Percentiles rank a stretch among this genome's conserved stretches.
phyloP scores from a whole-genome alignment of 2,113 vertebrate genomes.

The Psammodynastes pulverulentus region DNA sequence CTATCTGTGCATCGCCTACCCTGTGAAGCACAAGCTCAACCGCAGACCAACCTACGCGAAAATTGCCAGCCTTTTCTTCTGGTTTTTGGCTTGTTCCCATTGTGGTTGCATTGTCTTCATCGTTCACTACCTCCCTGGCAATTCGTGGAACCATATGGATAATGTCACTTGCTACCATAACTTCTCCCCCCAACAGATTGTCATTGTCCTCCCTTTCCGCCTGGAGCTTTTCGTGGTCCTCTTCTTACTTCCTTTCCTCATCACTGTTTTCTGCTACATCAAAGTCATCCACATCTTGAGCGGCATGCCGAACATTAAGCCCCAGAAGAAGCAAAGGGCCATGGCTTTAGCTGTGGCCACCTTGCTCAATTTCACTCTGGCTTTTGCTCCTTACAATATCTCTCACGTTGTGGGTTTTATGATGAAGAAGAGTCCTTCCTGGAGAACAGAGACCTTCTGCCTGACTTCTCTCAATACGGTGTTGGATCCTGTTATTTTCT shows the following conservation, averaged over 20 bases:
- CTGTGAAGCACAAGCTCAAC: conserved; percentile 79
- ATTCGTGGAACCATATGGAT: conserved; percentile 65
- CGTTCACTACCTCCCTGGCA: conserved; percentile 54
- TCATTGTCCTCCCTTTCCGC: conserved; percentile 38
- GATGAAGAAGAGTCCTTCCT: conserved; percentile 52
- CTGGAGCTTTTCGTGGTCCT: conserved; percentile 66
- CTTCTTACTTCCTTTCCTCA: conserved; percentile 60
- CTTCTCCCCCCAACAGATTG: neutral
- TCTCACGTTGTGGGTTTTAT: conserved; percentile 81
- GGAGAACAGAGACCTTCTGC: conserved; percentile 76
- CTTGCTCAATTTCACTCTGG: conserved; percentile 62
- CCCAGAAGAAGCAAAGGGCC: conserved; percentile 51
- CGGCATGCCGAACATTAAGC: conserved; percentile 52
- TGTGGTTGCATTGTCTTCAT: conserved; percentile 76
- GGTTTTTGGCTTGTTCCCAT: conserved; percentile 74
- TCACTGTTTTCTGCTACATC: conserved; percentile 66
- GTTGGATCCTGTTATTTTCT: conserved; percentile 74
- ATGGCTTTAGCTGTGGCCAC: conserved; percentile 63
- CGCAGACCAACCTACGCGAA: conserved; percentile 74
- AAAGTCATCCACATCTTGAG: conserved; percentile 61
- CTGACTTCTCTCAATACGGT: conserved; percentile 82
- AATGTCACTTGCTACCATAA: conserved; percentile 50
- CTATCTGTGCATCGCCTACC: conserved; percentile 83
- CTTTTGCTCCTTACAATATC: conserved; percentile 83
- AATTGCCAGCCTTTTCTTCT: conserved; percentile 76